A percentile compares a stretch with the other conserved stretches of the same genome.
Evolutionary conservation across 2,797 vertebrate genomes (phyloP).

Genomic region (Aphelocoma californica): DNA sequence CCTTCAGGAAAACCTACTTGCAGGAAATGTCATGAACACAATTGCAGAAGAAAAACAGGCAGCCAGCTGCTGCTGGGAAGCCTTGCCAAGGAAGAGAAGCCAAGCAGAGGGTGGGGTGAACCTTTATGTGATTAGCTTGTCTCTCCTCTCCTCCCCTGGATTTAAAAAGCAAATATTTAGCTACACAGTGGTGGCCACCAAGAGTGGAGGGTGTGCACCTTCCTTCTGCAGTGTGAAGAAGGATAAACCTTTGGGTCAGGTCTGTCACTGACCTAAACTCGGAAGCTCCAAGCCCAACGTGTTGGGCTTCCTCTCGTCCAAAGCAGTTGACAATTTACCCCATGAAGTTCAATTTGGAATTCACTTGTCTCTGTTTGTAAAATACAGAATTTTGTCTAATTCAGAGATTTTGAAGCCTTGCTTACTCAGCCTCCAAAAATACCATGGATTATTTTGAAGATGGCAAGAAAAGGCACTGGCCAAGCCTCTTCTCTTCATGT

Average conservation of each 20-base stretch:
- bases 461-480: background rate
- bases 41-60: background rate
- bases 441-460: background rate
- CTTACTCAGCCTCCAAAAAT: background rate
- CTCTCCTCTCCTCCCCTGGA: background rate
- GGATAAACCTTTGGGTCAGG: background rate
- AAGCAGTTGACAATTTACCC: background rate
- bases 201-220: background rate
- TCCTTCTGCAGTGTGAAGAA: background rate
- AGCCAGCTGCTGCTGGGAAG: slow-evolving; percentile 38
- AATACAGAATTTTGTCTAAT: background rate
- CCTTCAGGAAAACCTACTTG: background rate
- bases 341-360: background rate
- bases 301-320: background rate
- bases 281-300: background rate
- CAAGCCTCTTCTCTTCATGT: background rate
- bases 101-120: slow-evolving; percentile 39
- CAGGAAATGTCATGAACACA: slow-evolving; percentile 27
- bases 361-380: background rate
- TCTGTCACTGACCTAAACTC: background rate
- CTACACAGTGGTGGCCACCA: background rate
- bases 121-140: background rate
- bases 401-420: background rate
- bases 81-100: slow-evolving; percentile 1
- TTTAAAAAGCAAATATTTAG: background rate